These are phyloP conservation scores for Etheostoma perlongum DNA, from an alignment of 2,797 vertebrate genomes.

Conservation along the genomic window DNA sequence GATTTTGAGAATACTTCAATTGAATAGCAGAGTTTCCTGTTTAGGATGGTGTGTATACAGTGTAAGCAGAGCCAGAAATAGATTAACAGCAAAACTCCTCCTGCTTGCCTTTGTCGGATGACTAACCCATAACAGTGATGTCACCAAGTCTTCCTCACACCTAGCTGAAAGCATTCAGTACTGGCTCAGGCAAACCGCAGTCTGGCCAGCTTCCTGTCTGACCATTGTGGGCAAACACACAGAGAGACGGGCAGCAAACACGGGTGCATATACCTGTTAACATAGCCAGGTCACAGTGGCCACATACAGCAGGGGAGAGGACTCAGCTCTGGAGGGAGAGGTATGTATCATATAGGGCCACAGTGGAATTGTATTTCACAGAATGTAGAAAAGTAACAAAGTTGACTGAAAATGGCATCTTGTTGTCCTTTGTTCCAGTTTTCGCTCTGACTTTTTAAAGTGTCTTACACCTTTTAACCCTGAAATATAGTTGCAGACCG, in stretches of 20 bases:
- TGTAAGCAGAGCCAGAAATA: constrained; percentile 62
- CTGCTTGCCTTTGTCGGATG: constrained; percentile 53
- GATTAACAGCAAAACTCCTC: constrained; percentile 42
- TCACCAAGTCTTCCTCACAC: constrained; percentile 80
- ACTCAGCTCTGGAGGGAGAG: constrained; percentile 11
- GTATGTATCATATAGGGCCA: constrained; percentile 7
- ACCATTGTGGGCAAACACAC: constrained; percentile 80
- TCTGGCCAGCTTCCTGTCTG: constrained; percentile 85
- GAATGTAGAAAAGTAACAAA: background rate
- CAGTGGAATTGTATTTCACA: constrained; percentile 12
- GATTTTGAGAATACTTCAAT: background rate
- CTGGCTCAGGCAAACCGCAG: constrained; percentile 66
- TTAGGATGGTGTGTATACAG: constrained; percentile 28
- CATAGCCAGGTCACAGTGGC: constrained; percentile 51
- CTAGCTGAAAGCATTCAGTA: constrained; percentile 67
- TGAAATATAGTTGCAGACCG: constrained; percentile 29
- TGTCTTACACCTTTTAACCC: background rate
- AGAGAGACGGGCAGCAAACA: constrained; percentile 70
- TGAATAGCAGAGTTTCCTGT: constrained; percentile 17
- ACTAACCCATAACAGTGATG: constrained; percentile 70
- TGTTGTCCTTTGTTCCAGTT: constrained; percentile 2
- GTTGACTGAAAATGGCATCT: background rate
- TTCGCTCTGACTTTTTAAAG: background rate
- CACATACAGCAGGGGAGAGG: constrained; percentile 24
- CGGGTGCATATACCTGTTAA: constrained; percentile 79